phyloP scores from a whole-genome alignment of 2,888 invertebrate genomes.

The Calameuta idolon region DNA sequence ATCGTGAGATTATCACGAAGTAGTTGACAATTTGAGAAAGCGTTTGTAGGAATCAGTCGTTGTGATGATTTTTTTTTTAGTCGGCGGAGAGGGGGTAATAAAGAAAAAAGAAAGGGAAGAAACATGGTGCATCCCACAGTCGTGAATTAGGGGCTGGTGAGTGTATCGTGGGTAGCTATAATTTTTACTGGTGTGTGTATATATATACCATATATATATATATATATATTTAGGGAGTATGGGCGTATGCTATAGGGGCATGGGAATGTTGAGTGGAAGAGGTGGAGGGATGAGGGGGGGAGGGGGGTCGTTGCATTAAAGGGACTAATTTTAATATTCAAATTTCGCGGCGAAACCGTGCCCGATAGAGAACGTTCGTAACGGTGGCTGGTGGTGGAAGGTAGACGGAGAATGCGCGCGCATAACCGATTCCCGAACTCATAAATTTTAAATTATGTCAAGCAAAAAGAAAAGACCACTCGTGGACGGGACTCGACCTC shows the following conservation, averaged over 20 bases:
- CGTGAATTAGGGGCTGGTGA: background rate
- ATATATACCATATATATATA: conserved; percentile 11
- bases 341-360: conserved; percentile 56
- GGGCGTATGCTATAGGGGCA: background rate
- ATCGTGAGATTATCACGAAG: background rate
- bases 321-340: conserved; percentile 65
- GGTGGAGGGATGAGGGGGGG: background rate
- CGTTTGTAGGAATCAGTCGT: background rate
- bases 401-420: conserved; percentile 33
- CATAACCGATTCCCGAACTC: conserved; percentile 62
- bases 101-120: background rate
- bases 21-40: background rate
- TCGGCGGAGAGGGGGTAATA: background rate
- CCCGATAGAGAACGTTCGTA: conserved; percentile 15
- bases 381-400: conserved; percentile 20
- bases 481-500: conserved; percentile 43
- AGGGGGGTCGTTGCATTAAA: conserved; percentile 32
- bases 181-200: background rate
- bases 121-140: background rate
- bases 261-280: background rate
- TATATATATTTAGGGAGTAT: background rate
- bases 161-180: background rate
- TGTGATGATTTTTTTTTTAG: background rate
- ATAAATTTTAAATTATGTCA: conserved; percentile 66
- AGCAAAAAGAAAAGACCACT: conserved; percentile 49